Conservation (phyloP, 2,797 vertebrate genomes). For the Pseudotriccus pelzelni region DNA sequence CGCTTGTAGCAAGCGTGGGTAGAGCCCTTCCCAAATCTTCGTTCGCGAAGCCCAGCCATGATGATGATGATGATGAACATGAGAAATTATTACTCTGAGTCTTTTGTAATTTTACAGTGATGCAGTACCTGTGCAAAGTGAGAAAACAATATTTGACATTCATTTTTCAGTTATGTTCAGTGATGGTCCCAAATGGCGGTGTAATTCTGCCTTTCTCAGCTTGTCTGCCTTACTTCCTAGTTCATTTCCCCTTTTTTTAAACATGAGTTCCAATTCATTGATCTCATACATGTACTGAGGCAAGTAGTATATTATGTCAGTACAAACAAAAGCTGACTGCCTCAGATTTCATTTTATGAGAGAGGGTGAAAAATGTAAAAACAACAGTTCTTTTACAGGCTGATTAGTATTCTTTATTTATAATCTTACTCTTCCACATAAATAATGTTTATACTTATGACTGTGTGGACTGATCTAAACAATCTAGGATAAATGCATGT, state of each 20-base stretch:
- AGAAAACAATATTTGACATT: neutral
- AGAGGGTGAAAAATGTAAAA: neutral
- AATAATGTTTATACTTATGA: neutral
- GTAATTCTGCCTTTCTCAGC: neutral
- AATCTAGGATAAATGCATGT: neutral
- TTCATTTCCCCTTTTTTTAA: neutral
- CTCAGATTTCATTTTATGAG: neutral
- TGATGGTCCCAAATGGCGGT: no score
- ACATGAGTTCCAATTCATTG: neutral
- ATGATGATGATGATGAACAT: no score
- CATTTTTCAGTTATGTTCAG: neutral
- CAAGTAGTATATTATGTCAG: neutral
- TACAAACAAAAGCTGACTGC: neutral
- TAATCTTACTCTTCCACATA: neutral
- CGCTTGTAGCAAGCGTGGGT: no score
- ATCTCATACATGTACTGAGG: neutral
- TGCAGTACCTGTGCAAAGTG: neutral
- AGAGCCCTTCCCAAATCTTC: no score
- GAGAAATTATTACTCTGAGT: neutral
- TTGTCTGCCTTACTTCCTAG: neutral
- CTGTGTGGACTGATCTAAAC: neutral
- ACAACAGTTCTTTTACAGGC: neutral
- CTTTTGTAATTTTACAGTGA: neutral
- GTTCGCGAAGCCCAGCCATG: no score
- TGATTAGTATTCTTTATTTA: slow-evolving; percentile 8